Conservation (phyloP, 1,140 invertebrate species). For the Cydia splendana region DNA sequence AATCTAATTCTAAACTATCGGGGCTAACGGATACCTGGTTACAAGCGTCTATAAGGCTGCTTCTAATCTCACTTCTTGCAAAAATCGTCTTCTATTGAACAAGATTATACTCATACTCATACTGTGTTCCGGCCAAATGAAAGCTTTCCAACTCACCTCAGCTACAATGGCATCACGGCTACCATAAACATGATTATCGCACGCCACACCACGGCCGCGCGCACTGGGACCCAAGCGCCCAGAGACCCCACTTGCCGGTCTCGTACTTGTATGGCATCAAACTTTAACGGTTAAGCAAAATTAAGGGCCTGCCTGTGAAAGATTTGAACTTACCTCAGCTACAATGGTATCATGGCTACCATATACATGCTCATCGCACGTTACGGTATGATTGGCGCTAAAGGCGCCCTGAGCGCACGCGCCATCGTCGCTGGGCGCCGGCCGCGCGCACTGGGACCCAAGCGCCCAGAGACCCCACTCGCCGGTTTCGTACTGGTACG, state of each 20-base stretch:
- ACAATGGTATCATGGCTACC: constrained; percentile 58
- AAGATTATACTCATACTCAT: too few relatives aligned
- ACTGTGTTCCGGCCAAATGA: too few relatives aligned
- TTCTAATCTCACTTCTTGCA: too few relatives aligned
- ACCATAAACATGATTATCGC: constrained; percentile 59
- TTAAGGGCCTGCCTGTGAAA: neutral
- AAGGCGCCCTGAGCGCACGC: constrained; percentile 51
- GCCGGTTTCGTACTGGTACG: constrained; percentile 44
- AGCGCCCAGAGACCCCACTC: constrained; percentile 54
- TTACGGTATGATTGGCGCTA: constrained; percentile 44
- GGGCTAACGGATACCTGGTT: too few relatives aligned
- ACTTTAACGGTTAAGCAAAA: neutral
- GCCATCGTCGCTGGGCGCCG: constrained; percentile 35
- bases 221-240: constrained; percentile 44
- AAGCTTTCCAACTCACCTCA: constrained; percentile 41
- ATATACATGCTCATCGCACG: constrained; percentile 59
- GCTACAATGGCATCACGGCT: constrained; percentile 55
- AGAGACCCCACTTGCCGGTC: constrained; percentile 46
- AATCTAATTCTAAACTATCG: too few relatives aligned
- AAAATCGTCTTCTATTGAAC: too few relatives aligned
- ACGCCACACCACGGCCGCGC: constrained; percentile 47
- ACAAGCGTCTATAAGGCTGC: too few relatives aligned
- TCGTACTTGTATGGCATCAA: constrained; percentile 41
- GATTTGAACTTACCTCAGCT: constrained; percentile 45
- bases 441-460: constrained; percentile 36